These are phyloP conservation scores for Phrynosoma blainvillii DNA, from an alignment of 2,113 vertebrate genomes.

Conservation along the genomic window DNA sequence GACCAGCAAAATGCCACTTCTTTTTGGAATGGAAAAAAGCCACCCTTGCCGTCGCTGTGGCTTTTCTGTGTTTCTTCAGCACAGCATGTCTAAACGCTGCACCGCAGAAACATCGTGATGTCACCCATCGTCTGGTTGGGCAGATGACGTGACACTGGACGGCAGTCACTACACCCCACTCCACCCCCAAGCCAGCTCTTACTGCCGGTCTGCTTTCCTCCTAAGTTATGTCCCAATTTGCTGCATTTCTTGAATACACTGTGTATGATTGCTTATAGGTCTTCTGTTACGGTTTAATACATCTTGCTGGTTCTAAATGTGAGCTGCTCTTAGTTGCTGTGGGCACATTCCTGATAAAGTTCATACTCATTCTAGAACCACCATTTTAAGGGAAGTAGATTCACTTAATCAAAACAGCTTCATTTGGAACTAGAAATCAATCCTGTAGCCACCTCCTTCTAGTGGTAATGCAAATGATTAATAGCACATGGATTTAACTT, in stretches of 20 bases:
- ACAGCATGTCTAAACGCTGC: too few species aligned
- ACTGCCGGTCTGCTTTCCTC: too few species aligned
- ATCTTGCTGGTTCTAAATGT: background rate
- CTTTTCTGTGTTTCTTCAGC: too few species aligned
- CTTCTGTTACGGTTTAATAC: background rate
- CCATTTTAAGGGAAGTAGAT: background rate
- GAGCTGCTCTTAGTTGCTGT: background rate
- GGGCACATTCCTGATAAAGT: background rate
- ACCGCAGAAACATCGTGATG: too few species aligned
- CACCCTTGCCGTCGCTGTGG: too few species aligned
- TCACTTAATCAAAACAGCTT: background rate
- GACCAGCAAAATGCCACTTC: too few species aligned
- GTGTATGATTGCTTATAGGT: background rate
- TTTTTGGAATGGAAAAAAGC: too few species aligned
- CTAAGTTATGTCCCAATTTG: background rate
- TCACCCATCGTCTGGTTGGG: too few species aligned
- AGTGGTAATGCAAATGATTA: constrained; percentile 16
- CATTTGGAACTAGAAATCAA: constrained; percentile 1
- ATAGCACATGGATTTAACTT: background rate
- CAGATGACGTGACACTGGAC: too few species aligned
- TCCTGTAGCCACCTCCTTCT: background rate
- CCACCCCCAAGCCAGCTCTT: too few species aligned
- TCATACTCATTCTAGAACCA: background rate
- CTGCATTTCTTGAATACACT: background rate
- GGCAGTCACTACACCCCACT: too few species aligned